Evolutionary conservation across 2,113 vertebrate species (phyloP).

Genomic region (Passer domesticus): DNA sequence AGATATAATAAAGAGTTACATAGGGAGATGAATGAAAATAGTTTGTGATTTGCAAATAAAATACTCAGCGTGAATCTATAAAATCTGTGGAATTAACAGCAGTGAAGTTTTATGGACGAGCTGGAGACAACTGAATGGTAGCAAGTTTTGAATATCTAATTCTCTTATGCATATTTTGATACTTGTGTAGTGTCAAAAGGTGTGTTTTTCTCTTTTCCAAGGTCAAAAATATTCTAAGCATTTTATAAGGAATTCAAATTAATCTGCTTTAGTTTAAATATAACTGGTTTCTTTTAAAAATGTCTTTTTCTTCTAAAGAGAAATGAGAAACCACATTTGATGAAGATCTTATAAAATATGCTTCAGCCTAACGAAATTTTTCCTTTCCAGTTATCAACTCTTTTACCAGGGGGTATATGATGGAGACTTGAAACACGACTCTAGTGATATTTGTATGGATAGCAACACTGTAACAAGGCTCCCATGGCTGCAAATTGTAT

Average conservation of each 20-base stretch:
- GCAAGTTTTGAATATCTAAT: background rate
- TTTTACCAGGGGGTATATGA: background rate
- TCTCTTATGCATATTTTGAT: background rate
- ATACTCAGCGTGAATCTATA: background rate
- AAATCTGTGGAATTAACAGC: background rate
- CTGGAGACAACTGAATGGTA: background rate
- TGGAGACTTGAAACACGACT: background rate
- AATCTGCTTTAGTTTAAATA: background rate
- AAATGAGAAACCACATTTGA: background rate
- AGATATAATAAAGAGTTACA: background rate
- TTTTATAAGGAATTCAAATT: background rate
- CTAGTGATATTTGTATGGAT: constrained; percentile 11
- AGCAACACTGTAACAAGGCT: constrained; percentile 13
- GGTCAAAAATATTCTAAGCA: background rate
- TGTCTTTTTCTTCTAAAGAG: background rate
- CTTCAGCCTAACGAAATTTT: background rate
- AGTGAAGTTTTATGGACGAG: background rate
- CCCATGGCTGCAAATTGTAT: constrained; percentile 50
- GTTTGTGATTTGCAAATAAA: background rate
- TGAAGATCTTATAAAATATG: background rate
- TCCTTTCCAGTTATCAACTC: background rate
- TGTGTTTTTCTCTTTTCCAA: background rate
- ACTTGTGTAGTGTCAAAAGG: background rate
- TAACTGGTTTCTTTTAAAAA: background rate
- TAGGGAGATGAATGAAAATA: background rate